Evolutionary conservation across 2,797 vertebrate genomes (phyloP), one percentile per base, ranked within the genome.

Genomic region (Anomalospiza imberbis): DNA sequence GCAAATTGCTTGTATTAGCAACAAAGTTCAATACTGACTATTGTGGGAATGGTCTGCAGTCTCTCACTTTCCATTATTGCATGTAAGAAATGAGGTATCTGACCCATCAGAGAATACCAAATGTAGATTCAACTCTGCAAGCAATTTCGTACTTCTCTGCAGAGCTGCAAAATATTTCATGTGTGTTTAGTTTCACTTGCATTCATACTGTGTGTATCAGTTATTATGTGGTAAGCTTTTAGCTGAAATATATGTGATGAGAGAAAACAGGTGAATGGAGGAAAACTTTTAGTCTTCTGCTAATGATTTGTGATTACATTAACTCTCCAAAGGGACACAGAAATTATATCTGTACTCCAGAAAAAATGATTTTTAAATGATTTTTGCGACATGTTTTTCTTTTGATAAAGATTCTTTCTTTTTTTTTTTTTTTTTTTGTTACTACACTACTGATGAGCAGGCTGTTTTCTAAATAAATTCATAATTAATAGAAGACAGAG

Each of bases 381-480:
- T 58, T 83, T 85, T 63, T 88, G 13, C 61, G 29, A n/a, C 11
- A 6, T 53, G 12, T 42, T 84, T 18, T 63, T n/a, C 60, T 81
- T 29, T 71, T 38, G 58, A 50, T 45, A 85, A 73, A 84, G 44
- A 48, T 34, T 10, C 2, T 38, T 50, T 7, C 29, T 34, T 34
- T 34, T 34, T 34, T 34, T 34, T 34, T 7, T 34, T 29, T 80
- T n/a, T 74, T 38, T 47, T 91, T 77, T 47, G 6, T 58, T 72
- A 60, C 60, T 95, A 29, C 95, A 83, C 22, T 91, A 68, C 84
- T 88, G 62, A 95, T 72, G 78, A 94, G 26, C 75, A 70, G 40
- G 20, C 45, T 95, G 40, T 80, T 95, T 95, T 82, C 79, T 92
- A 91, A 94, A 89, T 95, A 95, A 95, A 92, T 91, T 93, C 62